Evolutionary conservation across 2,888 invertebrate species (phyloP), one percentile per base, ranked within the genome.

Genomic region (Hymenopus coronatus): DNA sequence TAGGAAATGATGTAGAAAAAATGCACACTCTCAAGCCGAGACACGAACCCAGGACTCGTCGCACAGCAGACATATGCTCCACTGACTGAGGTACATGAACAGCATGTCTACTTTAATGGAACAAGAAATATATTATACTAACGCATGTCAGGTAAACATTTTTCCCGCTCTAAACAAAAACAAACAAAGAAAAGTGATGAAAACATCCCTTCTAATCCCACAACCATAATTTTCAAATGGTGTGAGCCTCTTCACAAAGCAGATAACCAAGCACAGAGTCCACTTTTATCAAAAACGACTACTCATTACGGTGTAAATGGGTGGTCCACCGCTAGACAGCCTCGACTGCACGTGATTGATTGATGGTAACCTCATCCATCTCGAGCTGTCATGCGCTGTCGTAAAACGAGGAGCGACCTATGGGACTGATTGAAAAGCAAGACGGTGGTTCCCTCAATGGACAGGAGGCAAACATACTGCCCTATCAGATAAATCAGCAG

Each of bases 361-460:
- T 89, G 89, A 89, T 89, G 87, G 89, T 87, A 54, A 84, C 40
- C 85, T 46, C 89, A 89, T 89, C 87, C 87, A 89, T 89, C 89
- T 84, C 83, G 30, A 46, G 30, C 88, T 88, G 88, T 88, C 83
- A 83, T 33, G 28, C 54, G 54, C 54, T 70, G 54, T 70, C 20
- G 54, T 20, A 70, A 70, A 25, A 70, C 54, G 20, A 70, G 83
- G 27, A 54, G 82, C 85, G 28, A 83, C 83, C 83, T 83, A 20
- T 54, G 87, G 30, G 85, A 84, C 85, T 88, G 88, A 88, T 88
- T 88, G 88, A 88, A 88, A 88, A 88, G 88, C 88, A 84, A 84
- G 84, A 84, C 88, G 88, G 87, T 40, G 30, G 82, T 30, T 82
- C 20, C n/a, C 54, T 15, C 54, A 25, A 70, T 70, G 54, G 54